phyloP scores from a whole-genome alignment of 2,113 vertebrate genomes.

The Pseudolaguvia tuberculata region DNA sequence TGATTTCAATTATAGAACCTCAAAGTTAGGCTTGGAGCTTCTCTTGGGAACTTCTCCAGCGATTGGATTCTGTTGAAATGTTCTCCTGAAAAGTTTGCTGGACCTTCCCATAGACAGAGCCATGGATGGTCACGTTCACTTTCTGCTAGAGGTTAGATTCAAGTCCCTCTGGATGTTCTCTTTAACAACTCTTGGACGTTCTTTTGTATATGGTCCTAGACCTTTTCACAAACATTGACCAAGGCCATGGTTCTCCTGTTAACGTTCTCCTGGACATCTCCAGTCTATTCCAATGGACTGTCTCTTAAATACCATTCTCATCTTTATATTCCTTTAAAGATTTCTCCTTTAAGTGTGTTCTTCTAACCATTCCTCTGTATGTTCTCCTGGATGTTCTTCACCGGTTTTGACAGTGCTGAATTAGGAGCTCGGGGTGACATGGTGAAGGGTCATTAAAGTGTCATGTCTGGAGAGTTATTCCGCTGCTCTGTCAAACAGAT shows the following conservation, averaged over 20 bases:
- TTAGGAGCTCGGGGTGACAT: slow-evolving; percentile 54
- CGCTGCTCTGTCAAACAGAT: slow-evolving; percentile 7
- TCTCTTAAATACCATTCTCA: slow-evolving; percentile 52
- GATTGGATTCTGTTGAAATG: no score
- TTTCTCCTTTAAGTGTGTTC: neutral
- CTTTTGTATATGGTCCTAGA: neutral
- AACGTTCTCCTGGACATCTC: neutral
- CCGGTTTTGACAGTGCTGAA: slow-evolving; percentile 58
- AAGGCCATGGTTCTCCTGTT: slow-evolving; percentile 39
- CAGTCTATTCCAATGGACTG: neutral
- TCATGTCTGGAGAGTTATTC: slow-evolving; percentile 13
- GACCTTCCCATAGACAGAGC: neutral
- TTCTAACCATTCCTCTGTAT: slow-evolving; percentile 55
- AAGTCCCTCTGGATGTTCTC: neutral
- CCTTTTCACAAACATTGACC: slow-evolving; percentile 40
- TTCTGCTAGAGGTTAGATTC: neutral
- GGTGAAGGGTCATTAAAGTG: slow-evolving; percentile 42
- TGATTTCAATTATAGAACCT: neutral
- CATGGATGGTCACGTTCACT: no score
- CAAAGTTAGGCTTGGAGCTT: no score
- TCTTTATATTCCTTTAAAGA: slow-evolving; percentile 45
- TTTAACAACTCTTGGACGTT: neutral
- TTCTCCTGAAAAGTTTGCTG: neutral
- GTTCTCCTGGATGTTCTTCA: slow-evolving; percentile 50
- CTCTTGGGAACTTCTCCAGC: neutral